These are phyloP conservation scores for Apomyelois bistriatella DNA, from an alignment of 2,888 invertebrate species.

Conservation along the genomic window DNA sequence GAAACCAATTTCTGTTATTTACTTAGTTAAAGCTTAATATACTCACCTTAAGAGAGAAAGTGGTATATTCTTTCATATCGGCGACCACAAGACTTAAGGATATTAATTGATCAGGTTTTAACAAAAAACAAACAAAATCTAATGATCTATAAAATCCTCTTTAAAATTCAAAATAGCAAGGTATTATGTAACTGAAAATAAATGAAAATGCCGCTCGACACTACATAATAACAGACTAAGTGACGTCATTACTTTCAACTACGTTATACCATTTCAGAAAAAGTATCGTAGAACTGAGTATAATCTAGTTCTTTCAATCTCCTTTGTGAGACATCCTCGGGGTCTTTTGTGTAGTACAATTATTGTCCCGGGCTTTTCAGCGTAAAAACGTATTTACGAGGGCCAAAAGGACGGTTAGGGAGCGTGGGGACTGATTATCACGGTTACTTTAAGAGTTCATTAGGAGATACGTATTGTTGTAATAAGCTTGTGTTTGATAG, in stretches of 20 bases:
- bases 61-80: too few species aligned
- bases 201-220: not conserved
- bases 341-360: slow-evolving; percentile 70
- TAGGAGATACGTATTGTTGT: slow-evolving; percentile 1
- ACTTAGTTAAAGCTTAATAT: too few species aligned
- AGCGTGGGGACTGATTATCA: slow-evolving; percentile 8
- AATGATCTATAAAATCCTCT: too few species aligned
- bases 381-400: slow-evolving; percentile 58
- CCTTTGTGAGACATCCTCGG: slow-evolving; percentile 62
- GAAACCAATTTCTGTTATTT: too few species aligned
- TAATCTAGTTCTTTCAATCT: slow-evolving; percentile 68
- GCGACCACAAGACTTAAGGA: too few species aligned
- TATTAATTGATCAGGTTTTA: too few species aligned
- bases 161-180: too few species aligned
- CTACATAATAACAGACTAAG: slow-evolving; percentile 7
- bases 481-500: slow-evolving; percentile 1
- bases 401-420: slow-evolving; percentile 27
- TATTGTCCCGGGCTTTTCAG: slow-evolving; percentile 56
- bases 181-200: not conserved
- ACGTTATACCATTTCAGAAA: not conserved
- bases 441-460: slow-evolving; percentile 11
- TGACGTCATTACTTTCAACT: slow-evolving; percentile 11
- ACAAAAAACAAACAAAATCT: too few species aligned
- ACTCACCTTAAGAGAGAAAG: too few species aligned
- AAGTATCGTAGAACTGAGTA: slow-evolving; percentile 36